These are phyloP conservation scores for Sebastes nivosus DNA, from an alignment of 2,797 vertebrate genomes.

Conservation along the genomic window DNA sequence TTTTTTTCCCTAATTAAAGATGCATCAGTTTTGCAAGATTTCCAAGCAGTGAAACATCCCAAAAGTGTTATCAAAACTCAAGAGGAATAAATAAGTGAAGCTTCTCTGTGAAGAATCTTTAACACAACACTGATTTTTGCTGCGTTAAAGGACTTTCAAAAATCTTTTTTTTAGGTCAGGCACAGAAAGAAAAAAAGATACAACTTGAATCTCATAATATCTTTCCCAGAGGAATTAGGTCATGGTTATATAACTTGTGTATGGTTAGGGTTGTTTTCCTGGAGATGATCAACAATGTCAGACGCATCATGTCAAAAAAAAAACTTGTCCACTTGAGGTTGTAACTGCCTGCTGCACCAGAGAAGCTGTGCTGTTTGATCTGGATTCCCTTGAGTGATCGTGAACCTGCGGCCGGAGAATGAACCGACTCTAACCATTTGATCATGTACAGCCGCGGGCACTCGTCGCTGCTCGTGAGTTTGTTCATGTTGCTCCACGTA, in stretches of 20 bases:
- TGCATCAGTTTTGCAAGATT: conserved; percentile 28
- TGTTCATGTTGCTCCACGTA: not conserved
- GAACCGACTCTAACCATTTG: not conserved
- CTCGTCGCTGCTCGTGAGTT: not conserved
- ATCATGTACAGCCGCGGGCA: not conserved
- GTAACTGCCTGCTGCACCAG: not conserved
- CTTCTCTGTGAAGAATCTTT: conserved; percentile 26
- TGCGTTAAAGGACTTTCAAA: conserved; percentile 23
- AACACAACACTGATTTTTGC: conserved; percentile 28
- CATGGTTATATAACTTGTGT: conserved; percentile 34
- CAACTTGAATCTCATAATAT: conserved; percentile 16
- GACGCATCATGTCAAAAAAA: conserved; percentile 33
- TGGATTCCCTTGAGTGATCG: not conserved
- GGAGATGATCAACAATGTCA: conserved; percentile 40
- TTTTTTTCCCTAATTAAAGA: conserved; percentile 7
- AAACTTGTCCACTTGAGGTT: not conserved
- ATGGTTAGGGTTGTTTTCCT: conserved; percentile 25
- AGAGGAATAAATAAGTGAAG: conserved; percentile 51
- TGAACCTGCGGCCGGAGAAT: not conserved
- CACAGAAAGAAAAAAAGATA: not conserved
- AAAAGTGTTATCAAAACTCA: conserved; percentile 27
- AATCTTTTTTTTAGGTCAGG: conserved; percentile 38
- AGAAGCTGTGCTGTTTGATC: not conserved
- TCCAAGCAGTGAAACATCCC: conserved; percentile 14
- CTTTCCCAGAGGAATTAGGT: not conserved